Conservation (phyloP, 2,888 invertebrate species). For the Diabrotica balteata region DNA sequence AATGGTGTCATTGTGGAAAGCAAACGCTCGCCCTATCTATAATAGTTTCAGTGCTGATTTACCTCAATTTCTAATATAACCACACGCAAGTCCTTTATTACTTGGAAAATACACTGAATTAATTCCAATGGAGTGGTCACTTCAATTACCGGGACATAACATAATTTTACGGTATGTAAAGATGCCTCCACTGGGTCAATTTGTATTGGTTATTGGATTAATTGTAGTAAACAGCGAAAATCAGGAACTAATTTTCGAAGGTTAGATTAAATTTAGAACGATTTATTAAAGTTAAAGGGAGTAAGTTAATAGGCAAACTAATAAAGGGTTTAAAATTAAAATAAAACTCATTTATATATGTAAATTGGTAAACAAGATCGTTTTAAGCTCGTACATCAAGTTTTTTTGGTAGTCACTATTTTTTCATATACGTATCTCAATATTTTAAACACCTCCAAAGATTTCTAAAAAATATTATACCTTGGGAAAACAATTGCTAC, state of each 20-base stretch:
- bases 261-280: too few relatives aligned
- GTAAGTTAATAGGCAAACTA: too few relatives aligned
- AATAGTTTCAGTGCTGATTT: conserved; percentile 4
- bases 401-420: too few relatives aligned
- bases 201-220: neutral
- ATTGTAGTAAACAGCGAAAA: neutral
- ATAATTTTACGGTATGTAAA: conserved; percentile 3
- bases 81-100: conserved; percentile 3
- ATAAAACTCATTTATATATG: too few relatives aligned
- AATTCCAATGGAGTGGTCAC: conserved; percentile 7
- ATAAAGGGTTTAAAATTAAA: too few relatives aligned
- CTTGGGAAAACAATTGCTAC: too few relatives aligned
- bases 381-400: too few relatives aligned
- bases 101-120: conserved; percentile 6
- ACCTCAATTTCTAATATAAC: conserved; percentile 2
- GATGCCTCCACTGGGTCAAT: neutral
- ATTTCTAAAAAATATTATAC: too few relatives aligned
- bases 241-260: neutral
- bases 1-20: neutral
- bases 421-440: too few relatives aligned
- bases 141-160: conserved; percentile 6
- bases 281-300: too few relatives aligned
- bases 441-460: too few relatives aligned
- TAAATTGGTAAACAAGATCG: too few relatives aligned
- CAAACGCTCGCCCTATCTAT: neutral